Percentiles rank a stretch among this genome's conserved stretches.
These are phyloP conservation scores for Acanthacorydalis orientalis DNA, from an alignment of 2,888 invertebrate species.

Conservation along the genomic window DNA sequence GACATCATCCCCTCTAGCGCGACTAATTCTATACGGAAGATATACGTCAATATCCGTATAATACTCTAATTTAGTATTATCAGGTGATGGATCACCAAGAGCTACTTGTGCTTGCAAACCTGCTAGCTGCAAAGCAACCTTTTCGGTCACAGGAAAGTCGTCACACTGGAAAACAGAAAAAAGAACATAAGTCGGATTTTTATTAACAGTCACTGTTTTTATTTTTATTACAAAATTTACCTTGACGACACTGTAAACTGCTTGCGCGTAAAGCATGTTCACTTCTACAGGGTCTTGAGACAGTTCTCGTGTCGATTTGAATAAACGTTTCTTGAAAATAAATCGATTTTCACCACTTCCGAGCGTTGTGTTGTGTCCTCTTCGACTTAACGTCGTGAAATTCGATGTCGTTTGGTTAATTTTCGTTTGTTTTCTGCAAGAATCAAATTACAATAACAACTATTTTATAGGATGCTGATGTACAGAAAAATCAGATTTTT, in stretches of 20 bases:
- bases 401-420: constrained; percentile 30
- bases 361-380: constrained; percentile 42
- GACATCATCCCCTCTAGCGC: constrained; percentile 61
- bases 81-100: constrained; percentile 68
- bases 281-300: constrained; percentile 93
- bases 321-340: constrained; percentile 79
- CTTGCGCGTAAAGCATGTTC: constrained; percentile 84
- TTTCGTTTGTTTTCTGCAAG: constrained; percentile 35
- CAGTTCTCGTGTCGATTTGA: constrained; percentile 72
- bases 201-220: background rate
- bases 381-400: constrained; percentile 34
- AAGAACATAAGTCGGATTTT: constrained; percentile 1
- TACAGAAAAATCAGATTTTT: too few relatives aligned
- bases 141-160: constrained; percentile 88
- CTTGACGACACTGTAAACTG: constrained; percentile 88
- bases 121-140: constrained; percentile 83
- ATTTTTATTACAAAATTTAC: constrained; percentile 28
- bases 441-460: constrained; percentile 13
- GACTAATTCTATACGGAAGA: constrained; percentile 67
- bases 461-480: too few relatives aligned
- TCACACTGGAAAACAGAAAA: constrained; percentile 45
- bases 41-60: constrained; percentile 85
- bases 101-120: constrained; percentile 90
- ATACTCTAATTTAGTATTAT: constrained; percentile 63
- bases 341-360: constrained; percentile 81